phyloP scores from a whole-genome alignment of 1,140 invertebrate species.

The Lasioglossum baleicum region DNA sequence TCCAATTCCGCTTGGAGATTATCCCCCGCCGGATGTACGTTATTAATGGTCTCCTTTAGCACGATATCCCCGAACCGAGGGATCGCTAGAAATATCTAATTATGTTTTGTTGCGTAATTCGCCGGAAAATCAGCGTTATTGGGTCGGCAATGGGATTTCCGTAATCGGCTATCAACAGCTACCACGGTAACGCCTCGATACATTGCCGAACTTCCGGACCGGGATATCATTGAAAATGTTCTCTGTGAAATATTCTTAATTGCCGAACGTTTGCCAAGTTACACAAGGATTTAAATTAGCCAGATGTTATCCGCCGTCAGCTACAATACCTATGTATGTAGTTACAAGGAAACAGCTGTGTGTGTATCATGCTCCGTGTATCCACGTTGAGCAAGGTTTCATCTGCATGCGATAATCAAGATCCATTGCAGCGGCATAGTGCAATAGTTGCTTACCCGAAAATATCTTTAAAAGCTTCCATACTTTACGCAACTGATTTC shows the following conservation, averaged over 20 bases:
- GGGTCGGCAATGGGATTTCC: not conserved
- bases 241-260: too few relatives aligned
- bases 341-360: not conserved
- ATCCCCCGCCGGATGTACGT: constrained; percentile 40
- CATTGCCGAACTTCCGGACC: too few relatives aligned
- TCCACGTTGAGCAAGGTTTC: not conserved
- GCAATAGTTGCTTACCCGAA: not conserved
- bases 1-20: constrained; percentile 39
- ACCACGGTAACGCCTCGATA: too few relatives aligned
- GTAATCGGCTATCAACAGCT: not conserved
- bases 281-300: not conserved
- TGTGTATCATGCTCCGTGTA: not conserved
- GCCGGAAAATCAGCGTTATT: constrained; percentile 29
- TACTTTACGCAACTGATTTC: too few relatives aligned
- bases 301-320: not conserved
- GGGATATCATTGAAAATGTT: too few relatives aligned
- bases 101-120: constrained; percentile 34
- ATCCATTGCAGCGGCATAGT: not conserved
- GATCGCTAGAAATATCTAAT: constrained; percentile 50
- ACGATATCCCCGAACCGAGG: constrained; percentile 31
- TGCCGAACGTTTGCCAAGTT: not conserved
- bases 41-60: constrained; percentile 46
- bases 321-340: not conserved
- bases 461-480: too few relatives aligned
- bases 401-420: not conserved